A percentile compares a stretch with the other conserved stretches of the same genome.
These are phyloP conservation scores for Desmodus rotundus DNA, from an alignment of 2,113 vertebrate genomes.

Conservation along the genomic window DNA sequence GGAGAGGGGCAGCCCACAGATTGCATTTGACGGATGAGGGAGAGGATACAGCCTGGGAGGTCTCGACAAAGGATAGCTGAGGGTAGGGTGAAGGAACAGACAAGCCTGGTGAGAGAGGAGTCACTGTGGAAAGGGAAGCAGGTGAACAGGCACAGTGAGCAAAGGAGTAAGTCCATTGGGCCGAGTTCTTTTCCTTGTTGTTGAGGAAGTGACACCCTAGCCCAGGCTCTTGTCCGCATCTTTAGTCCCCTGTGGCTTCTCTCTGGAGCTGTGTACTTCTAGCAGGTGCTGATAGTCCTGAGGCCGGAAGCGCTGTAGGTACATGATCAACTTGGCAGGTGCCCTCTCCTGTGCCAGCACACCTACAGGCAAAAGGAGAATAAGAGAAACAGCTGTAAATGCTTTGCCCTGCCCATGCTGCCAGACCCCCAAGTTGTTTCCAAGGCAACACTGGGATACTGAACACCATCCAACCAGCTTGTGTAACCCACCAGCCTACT, in stretches of 20 bases:
- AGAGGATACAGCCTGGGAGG: conserved; percentile 47
- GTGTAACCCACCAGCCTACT: neutral
- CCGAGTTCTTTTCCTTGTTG: neutral
- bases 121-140: neutral
- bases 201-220: neutral
- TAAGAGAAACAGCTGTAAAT: neutral
- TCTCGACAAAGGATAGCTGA: neutral
- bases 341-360: conserved; percentile 75
- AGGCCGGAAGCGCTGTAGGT: conserved; percentile 83
- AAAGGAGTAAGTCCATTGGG: neutral
- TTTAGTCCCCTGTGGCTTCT: neutral
- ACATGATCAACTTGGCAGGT: conserved; percentile 87
- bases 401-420: neutral
- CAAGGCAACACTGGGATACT: neutral
- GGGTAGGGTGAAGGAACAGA: neutral
- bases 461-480: neutral
- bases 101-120: neutral
- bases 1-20: conserved; percentile 76
- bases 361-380: conserved; percentile 55
- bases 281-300: conserved; percentile 83
- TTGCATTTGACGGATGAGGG: conserved; percentile 74
- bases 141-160: neutral
- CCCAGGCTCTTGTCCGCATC: neutral
- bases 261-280: neutral
- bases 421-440: neutral